Conservation (phyloP, 2,888 invertebrate genomes). For the Desoria tigrina region DNA sequence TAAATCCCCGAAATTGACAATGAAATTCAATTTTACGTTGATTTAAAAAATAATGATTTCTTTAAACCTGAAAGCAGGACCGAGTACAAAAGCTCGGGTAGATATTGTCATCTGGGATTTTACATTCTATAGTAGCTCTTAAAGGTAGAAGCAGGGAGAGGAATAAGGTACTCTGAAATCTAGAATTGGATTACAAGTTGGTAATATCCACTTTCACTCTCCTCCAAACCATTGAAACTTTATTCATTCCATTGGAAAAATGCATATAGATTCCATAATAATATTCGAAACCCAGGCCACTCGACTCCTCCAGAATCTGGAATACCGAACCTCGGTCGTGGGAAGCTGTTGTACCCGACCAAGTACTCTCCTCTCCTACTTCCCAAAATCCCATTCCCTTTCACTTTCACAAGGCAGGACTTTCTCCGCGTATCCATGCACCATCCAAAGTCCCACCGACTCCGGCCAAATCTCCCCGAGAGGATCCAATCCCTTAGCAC, state of each 20-base stretch:
- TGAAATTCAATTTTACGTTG: no score
- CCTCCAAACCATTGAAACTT: neutral
- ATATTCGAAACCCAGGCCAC: slow-evolving; percentile 6
- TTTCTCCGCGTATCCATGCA: neutral
- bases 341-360: slow-evolving; percentile 10
- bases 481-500: slow-evolving; percentile 17
- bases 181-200: neutral
- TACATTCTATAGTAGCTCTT: no score
- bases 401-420: neutral
- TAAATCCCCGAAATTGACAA: no score
- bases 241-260: neutral
- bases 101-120: no score
- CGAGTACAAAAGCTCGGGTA: no score
- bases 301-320: slow-evolving; percentile 3
- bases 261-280: neutral
- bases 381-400: neutral
- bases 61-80: no score
- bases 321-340: neutral
- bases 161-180: neutral
- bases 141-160: no score
- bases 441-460: slow-evolving; percentile 1
- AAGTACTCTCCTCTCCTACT: neutral
- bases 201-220: neutral
- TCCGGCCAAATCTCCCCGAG: slow-evolving; percentile 20
- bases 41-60: no score